Conservation (phyloP, 1,140 invertebrate genomes). For the Muscidifurax raptorellus region DNA sequence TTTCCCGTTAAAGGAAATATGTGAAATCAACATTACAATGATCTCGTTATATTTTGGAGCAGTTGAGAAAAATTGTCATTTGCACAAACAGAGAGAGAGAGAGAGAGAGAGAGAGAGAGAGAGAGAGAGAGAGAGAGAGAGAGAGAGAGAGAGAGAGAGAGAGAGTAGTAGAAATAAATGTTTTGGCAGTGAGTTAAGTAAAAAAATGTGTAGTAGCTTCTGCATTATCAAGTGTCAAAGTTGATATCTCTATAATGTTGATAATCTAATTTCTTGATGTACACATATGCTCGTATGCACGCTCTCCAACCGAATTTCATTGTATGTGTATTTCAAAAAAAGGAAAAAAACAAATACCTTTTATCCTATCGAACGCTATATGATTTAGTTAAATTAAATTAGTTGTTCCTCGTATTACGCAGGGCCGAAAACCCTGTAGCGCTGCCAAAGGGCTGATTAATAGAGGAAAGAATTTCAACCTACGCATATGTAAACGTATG, state of each 20-base stretch:
- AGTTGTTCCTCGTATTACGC: constrained; percentile 63
- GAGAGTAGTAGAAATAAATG: constrained; percentile 17
- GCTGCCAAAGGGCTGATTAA: constrained; percentile 68
- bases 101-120: no score
- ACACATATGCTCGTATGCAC: constrained; percentile 18
- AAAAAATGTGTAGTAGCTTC: constrained; percentile 1
- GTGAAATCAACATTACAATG: neutral
- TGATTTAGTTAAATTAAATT: constrained; percentile 55
- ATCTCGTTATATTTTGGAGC: constrained; percentile 17
- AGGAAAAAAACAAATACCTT: constrained; percentile 19
- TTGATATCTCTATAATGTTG: constrained; percentile 28
- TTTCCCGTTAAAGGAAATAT: neutral
- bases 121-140: no score
- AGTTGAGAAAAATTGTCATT: constrained; percentile 38
- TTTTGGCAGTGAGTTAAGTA: constrained; percentile 19
- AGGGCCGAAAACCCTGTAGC: constrained; percentile 56
- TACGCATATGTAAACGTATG: constrained; percentile 58
- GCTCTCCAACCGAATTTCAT: constrained; percentile 63
- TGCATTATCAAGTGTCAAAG: constrained; percentile 36
- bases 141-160: no score
- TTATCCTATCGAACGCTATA: constrained; percentile 42
- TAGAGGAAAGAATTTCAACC: constrained; percentile 54
- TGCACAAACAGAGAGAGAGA: constrained; percentile 51
- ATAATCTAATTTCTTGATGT: constrained; percentile 38
- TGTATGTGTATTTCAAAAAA: constrained; percentile 57